These are phyloP conservation scores for Enteromius viviparus DNA, from an alignment of 2,797 vertebrate genomes.

Conservation along the genomic window DNA sequence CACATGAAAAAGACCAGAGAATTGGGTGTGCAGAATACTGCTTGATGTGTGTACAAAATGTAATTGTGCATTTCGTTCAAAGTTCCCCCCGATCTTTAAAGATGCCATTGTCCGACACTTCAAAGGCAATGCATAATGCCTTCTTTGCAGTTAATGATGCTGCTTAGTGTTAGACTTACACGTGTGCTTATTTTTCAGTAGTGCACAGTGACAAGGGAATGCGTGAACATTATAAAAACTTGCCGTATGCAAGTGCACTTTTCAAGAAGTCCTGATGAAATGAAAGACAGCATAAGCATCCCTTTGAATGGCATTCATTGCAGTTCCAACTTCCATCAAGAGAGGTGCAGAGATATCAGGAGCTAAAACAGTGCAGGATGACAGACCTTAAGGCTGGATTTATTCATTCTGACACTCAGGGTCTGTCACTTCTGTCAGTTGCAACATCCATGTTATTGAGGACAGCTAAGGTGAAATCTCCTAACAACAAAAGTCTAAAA, in stretches of 20 bases:
- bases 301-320: not conserved
- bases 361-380: not conserved
- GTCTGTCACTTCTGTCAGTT: not conserved
- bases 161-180: not conserved
- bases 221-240: too few species aligned
- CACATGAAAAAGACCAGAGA: not conserved
- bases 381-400: slow-evolving; percentile 9
- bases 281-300: not conserved
- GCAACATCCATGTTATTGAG: not conserved
- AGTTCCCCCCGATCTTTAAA: not conserved
- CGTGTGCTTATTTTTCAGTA: not conserved
- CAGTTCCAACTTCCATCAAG: not conserved
- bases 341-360: not conserved
- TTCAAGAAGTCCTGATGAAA: not conserved
- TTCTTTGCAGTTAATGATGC: not conserved
- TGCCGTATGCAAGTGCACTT: not conserved
- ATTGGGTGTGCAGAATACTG: not conserved
- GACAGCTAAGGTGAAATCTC: not conserved
- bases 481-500: not conserved
- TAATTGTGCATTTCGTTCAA: not conserved
- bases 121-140: not conserved
- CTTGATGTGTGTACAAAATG: not conserved
- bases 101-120: not conserved
- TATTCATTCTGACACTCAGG: not conserved
- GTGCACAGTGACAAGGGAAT: not conserved